Conservation (phyloP, 2,888 invertebrate genomes). For the Acleris cristana region DNA sequence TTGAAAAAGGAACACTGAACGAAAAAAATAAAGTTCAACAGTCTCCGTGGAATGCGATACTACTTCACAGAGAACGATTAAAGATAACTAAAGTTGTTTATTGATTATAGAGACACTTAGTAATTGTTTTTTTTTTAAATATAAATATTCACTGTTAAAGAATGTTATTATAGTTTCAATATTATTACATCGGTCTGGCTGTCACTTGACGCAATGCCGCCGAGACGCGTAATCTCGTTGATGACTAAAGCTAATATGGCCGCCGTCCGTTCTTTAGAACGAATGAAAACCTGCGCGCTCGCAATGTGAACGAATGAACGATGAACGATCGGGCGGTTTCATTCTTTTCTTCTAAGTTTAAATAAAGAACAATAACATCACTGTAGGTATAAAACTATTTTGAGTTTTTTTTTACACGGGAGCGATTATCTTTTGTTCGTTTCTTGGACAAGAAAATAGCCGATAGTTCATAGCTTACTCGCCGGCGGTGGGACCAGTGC, state of each 20-base stretch:
- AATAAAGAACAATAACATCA: too few relatives aligned
- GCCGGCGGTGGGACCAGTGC: too few relatives aligned
- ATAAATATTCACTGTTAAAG: constrained; percentile 38
- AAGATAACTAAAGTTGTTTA: constrained; percentile 35
- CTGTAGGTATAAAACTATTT: too few relatives aligned
- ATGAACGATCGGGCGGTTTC: background rate
- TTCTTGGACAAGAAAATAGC: too few relatives aligned
- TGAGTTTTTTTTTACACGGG: too few relatives aligned
- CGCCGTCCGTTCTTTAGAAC: constrained; percentile 44
- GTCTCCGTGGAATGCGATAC: constrained; percentile 80
- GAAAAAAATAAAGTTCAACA: constrained; percentile 79
- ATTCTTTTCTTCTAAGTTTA: background rate
- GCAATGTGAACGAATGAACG: constrained; percentile 41
- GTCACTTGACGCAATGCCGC: constrained; percentile 68
- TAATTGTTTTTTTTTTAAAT: constrained; percentile 25
- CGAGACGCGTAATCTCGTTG: constrained; percentile 54
- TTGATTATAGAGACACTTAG: constrained; percentile 13
- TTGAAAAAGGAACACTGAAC: constrained; percentile 71
- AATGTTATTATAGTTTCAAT: constrained; percentile 50
- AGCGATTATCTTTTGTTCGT: too few relatives aligned
- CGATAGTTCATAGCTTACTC: too few relatives aligned
- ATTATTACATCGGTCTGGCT: constrained; percentile 65
- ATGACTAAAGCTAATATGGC: constrained; percentile 75
- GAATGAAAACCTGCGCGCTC: constrained; percentile 38
- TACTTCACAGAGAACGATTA: constrained; percentile 60